Base-by-base conservation (phyloP, 2,888 invertebrate genomes). In the Timandra comae region DNA sequence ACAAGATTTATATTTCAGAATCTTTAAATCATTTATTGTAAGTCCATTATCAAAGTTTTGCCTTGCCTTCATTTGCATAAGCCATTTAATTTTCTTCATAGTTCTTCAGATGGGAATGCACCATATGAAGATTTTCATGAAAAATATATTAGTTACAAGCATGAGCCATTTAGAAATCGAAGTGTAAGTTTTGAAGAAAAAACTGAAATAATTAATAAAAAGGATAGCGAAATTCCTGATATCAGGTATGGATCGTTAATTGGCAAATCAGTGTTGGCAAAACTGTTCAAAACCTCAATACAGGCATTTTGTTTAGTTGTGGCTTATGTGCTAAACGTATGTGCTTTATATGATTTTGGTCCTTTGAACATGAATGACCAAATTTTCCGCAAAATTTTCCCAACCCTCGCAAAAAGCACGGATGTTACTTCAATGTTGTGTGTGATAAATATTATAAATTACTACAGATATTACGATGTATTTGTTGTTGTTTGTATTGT, bases 121-220 rank as follows among this genome's bases (percentile, higher is more conserved):
- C 78, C 88, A 64, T 89, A 89, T 63, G 89, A 93, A 86, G 93
- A 93, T 69, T 93, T 93, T 74, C 93, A 93, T 73, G 93, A 93
- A 82, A 92, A 92, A 73, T 88, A 92, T 60, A 90, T 93, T 71
- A 91, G 91, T 71, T 86, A 78, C 86, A 78, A 87, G 80, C 89
- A 92, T 58, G 91, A 91, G 56, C 88, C 91, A 67, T 93, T 92
- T 78, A 89, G 92, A 56, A 91, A 91, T 73, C 88, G 91, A 61
- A 91, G 91, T 52, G 90, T 91, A 47, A 91, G 92, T 58, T 87
- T 91, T 52, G 92, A 91, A 67, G 91, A 91, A 52, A 76, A 78
- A 43, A 73, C 78, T 32, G 81, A 68, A 69, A 76, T 52, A 62
- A 62, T 67, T 55, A 63, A 63, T 61, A 65, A 56, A 50, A 60